phyloP scores from a whole-genome alignment of 2,888 invertebrate genomes.

The Fragum whitleyi region DNA sequence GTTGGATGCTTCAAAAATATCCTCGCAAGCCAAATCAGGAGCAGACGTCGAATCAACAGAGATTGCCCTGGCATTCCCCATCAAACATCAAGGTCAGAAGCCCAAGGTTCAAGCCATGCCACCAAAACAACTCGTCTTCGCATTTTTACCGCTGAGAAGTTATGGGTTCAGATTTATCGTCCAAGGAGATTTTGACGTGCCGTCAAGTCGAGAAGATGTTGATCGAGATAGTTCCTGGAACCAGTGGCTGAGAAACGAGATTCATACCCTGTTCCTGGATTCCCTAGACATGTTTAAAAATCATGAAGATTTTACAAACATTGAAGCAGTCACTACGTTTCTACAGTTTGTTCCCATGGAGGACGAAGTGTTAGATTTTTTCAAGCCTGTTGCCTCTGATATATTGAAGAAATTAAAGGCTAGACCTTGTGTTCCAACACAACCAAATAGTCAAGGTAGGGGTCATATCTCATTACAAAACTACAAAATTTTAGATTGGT shows the following conservation, averaged over 20 bases:
- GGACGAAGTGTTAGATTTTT: slow-evolving; percentile 84
- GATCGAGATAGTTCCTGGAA: slow-evolving; percentile 85
- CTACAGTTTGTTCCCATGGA: slow-evolving; percentile 83
- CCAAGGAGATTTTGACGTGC: slow-evolving; percentile 85
- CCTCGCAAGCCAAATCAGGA: slow-evolving; percentile 82
- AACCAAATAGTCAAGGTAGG: slow-evolving; percentile 74
- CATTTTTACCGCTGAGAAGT: slow-evolving; percentile 84
- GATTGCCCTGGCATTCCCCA: slow-evolving; percentile 83
- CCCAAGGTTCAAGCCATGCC: slow-evolving; percentile 70
- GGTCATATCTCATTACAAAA: too few species aligned
- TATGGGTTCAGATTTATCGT: slow-evolving; percentile 85
- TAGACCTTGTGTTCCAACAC: slow-evolving; percentile 81
- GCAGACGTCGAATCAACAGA: slow-evolving; percentile 84
- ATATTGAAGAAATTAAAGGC: slow-evolving; percentile 80
- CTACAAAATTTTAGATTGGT: too few species aligned
- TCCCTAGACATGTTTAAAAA: slow-evolving; percentile 81
- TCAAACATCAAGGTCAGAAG: slow-evolving; percentile 60
- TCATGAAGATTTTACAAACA: slow-evolving; percentile 71
- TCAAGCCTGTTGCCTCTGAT: slow-evolving; percentile 81
- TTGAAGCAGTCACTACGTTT: slow-evolving; percentile 80
- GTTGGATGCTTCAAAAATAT: slow-evolving; percentile 80
- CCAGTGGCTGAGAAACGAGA: slow-evolving; percentile 84
- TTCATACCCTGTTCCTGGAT: slow-evolving; percentile 82
- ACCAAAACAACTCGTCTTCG: slow-evolving; percentile 84
- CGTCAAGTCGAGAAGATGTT: slow-evolving; percentile 85